Percentiles rank a stretch among this genome's conserved stretches.
phyloP scores from a whole-genome alignment of 2,113 vertebrate species.

The Callipepla californica region DNA sequence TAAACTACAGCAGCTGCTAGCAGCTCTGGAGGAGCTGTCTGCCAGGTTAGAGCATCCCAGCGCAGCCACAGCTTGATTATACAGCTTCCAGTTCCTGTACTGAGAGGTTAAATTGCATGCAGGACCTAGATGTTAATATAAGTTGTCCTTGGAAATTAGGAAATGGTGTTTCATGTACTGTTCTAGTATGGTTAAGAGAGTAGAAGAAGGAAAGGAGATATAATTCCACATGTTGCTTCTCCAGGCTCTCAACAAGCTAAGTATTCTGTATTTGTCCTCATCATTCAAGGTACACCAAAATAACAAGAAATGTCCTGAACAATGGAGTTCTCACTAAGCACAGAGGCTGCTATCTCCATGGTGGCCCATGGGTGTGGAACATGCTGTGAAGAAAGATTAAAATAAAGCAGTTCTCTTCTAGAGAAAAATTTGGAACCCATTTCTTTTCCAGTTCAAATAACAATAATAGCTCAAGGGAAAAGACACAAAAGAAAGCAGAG shows the following conservation, averaged over 20 bases:
- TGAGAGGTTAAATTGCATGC: background rate
- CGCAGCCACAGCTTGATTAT: background rate
- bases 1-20: constrained; percentile 4
- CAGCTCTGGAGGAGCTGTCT: background rate
- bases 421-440: background rate
- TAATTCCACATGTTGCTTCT: background rate
- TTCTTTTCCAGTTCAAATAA: constrained; percentile 19
- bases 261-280: background rate
- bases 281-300: background rate
- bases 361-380: background rate
- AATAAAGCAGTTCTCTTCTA: background rate
- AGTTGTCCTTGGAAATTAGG: background rate
- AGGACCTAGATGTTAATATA: background rate
- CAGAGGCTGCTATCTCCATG: background rate
- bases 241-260: background rate
- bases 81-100: background rate
- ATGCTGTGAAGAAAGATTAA: background rate
- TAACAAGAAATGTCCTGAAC: background rate
- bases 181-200: background rate
- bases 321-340: background rate
- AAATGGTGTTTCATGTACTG: background rate
- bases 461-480: background rate
- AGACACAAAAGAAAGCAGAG: background rate
- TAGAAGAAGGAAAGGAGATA: background rate
- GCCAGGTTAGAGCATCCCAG: background rate